Percentiles rank a stretch among this genome's conserved stretches.
These are phyloP conservation scores for Bombylius major DNA, from an alignment of 2,888 invertebrate species.

Conservation along the genomic window DNA sequence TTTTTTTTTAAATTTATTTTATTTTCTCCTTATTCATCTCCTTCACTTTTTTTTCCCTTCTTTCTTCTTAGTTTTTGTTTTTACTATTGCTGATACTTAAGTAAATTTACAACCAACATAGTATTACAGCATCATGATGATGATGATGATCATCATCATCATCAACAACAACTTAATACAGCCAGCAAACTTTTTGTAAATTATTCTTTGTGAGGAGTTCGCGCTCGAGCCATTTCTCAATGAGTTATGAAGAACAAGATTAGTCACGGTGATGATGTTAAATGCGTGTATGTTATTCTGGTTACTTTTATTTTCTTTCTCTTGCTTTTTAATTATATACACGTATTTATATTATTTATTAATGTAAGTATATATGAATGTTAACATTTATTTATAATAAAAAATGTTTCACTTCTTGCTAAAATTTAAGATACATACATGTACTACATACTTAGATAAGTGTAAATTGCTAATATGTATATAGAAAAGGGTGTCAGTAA, in stretches of 20 bases:
- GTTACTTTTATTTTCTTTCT: not conserved
- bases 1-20: not conserved
- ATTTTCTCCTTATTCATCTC: too few relatives aligned
- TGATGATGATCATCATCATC: too few relatives aligned
- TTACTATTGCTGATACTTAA: too few relatives aligned
- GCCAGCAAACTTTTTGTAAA: slow-evolving; percentile 2
- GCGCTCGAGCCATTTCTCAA: slow-evolving; percentile 7
- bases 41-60: too few relatives aligned
- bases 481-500: not conserved
- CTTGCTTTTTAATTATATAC: not conserved
- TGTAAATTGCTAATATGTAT: not conserved
- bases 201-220: slow-evolving; percentile 1
- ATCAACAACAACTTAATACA: not conserved
- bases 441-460: too few relatives aligned
- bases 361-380: too few relatives aligned
- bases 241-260: slow-evolving; percentile 3
- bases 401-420: too few relatives aligned
- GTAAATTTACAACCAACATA: too few relatives aligned
- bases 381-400: too few relatives aligned
- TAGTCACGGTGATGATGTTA: not conserved
- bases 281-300: not conserved
- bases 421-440: too few relatives aligned
- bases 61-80: too few relatives aligned
- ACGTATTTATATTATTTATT: not conserved
- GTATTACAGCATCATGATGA: too few relatives aligned